Evolutionary conservation across 1,140 invertebrate species (phyloP).

Genomic region (Euglossa dilemma): DNA sequence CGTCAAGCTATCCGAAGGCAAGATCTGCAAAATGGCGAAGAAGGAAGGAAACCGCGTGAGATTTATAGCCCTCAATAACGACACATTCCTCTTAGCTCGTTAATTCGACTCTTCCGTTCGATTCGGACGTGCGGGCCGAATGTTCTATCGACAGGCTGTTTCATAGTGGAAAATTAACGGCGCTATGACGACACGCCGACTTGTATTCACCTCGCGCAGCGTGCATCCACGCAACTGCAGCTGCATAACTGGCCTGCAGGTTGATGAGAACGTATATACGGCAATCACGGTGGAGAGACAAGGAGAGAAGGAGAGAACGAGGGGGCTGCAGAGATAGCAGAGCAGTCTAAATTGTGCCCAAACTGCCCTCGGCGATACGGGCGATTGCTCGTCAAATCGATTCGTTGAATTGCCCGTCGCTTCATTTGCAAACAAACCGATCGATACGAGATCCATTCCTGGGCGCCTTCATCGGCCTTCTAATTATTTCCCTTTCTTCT

Average conservation of each 20-base stretch:
- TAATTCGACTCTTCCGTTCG: neutral
- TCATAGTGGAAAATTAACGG: conserved; percentile 24
- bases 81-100: too few relatives aligned
- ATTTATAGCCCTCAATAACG: too few relatives aligned
- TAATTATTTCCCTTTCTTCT: neutral
- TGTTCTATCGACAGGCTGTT: neutral
- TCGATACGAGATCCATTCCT: conserved; percentile 19
- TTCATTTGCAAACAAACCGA: conserved; percentile 44
- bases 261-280: conserved; percentile 31
- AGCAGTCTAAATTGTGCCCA: conserved; percentile 38
- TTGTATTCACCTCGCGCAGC: neutral
- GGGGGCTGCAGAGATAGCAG: conserved; percentile 5
- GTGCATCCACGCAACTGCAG: conserved; percentile 13
- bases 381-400: conserved; percentile 49
- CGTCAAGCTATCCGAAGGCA: too few relatives aligned
- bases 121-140: neutral
- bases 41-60: too few relatives aligned
- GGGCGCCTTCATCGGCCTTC: neutral
- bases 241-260: conserved; percentile 17
- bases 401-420: conserved; percentile 38
- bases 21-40: too few relatives aligned
- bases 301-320: conserved; percentile 18
- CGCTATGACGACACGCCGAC: conserved; percentile 17
- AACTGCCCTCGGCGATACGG: conserved; percentile 48
- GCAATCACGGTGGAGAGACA: conserved; percentile 6